Percentiles rank a stretch among this genome's conserved stretches.
These are phyloP conservation scores for Ahaetulla prasina DNA, from an alignment of 2,113 vertebrate genomes.

Conservation along the genomic window DNA sequence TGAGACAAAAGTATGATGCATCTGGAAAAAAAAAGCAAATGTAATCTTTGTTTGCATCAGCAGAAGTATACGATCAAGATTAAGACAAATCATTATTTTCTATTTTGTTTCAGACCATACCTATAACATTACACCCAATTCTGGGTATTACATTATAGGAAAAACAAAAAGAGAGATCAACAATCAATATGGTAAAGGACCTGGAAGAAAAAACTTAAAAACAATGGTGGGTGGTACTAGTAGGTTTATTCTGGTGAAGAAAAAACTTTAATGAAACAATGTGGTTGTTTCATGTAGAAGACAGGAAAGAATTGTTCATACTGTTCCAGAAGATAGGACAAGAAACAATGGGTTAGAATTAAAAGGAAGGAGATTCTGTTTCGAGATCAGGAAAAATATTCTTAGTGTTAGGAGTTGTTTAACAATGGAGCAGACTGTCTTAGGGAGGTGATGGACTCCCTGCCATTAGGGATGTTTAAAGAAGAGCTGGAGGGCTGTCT, in stretches of 20 bases:
- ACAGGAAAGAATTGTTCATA: not conserved
- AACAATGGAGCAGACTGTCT: not conserved
- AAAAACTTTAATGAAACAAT: not conserved
- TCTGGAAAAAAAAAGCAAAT: not conserved
- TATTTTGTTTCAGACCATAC: not conserved
- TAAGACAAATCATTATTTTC: not conserved
- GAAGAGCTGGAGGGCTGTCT: not conserved
- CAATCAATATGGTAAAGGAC: not conserved
- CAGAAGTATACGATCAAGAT: not conserved
- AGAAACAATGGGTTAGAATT: not conserved
- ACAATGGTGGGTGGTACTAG: not conserved
- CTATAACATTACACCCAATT: not conserved
- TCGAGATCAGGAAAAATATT: not conserved
- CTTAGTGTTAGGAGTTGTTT: not conserved
- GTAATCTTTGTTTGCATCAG: not conserved
- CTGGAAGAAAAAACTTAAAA: not conserved
- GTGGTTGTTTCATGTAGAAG: not conserved
- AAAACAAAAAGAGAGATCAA: not conserved
- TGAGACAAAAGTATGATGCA: not conserved
- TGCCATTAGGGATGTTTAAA: not conserved
- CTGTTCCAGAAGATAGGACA: not conserved
- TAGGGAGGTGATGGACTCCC: not conserved
- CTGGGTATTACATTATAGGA: not conserved
- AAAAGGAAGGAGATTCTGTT: not conserved
- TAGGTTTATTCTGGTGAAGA: not conserved